phyloP scores from a whole-genome alignment of 2,113 vertebrate species.

The Setophaga petechia region DNA sequence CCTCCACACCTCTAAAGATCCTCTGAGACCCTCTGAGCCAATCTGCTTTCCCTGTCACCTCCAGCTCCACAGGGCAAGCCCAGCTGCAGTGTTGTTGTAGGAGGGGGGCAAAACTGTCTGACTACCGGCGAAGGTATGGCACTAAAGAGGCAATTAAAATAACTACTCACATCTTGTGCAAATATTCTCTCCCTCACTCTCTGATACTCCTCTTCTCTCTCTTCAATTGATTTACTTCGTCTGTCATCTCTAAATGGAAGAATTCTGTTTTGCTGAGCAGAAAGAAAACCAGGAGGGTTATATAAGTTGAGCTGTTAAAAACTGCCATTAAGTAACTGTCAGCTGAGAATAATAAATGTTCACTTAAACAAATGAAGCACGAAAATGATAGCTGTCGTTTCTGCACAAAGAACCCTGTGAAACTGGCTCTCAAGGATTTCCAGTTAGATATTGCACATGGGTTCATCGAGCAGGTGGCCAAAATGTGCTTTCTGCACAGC shows the following conservation, averaged over 20 bases:
- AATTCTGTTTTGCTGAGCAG: slow-evolving; percentile 87
- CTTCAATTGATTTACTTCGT: slow-evolving; percentile 96
- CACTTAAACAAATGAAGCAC: slow-evolving; percentile 65
- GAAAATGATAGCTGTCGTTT: slow-evolving; percentile 7
- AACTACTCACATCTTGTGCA: slow-evolving; percentile 93
- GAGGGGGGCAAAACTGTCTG: slow-evolving; percentile 47
- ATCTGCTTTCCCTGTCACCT: background rate
- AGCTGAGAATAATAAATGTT: slow-evolving; percentile 73
- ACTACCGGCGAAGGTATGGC: slow-evolving; percentile 53
- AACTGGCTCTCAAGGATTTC: background rate
- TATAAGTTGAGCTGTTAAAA: slow-evolving; percentile 73
- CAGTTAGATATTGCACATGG: background rate
- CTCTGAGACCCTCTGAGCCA: background rate
- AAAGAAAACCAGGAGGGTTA: slow-evolving; percentile 83
- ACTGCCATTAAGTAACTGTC: slow-evolving; percentile 74
- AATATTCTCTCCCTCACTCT: slow-evolving; percentile 95
- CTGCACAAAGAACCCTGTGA: background rate
- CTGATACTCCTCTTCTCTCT: slow-evolving; percentile 98
- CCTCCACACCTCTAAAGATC: background rate
- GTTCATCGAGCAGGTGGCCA: background rate
- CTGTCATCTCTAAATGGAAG: slow-evolving; percentile 89
- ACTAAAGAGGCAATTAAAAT: slow-evolving; percentile 83
- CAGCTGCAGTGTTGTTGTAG: background rate
- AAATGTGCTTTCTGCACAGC: background rate
- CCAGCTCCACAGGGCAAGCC: slow-evolving; percentile 14